Evolutionary conservation across 2,797 vertebrate species (phyloP).

Genomic region (Spinus olivaceus): DNA sequence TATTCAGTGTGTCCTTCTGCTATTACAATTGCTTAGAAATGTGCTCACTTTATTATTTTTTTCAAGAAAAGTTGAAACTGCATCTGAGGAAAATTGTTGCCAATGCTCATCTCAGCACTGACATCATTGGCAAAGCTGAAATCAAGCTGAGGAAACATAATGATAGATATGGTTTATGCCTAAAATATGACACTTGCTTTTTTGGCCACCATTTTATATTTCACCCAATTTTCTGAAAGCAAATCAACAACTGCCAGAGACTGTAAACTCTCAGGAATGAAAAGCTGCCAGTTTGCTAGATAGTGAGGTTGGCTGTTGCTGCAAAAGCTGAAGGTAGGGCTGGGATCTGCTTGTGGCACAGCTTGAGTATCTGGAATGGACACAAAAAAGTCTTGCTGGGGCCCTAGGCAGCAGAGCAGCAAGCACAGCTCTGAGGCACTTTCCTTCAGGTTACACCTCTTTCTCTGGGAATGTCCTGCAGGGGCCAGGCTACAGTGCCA

Average conservation of each 20-base stretch:
- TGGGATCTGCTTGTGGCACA: not conserved
- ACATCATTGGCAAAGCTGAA: not conserved
- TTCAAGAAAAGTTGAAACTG: not conserved
- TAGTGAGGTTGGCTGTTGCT: not conserved
- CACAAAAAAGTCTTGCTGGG: not conserved
- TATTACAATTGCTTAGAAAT: not conserved
- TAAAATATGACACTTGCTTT: not conserved
- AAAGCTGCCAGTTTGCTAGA: not conserved
- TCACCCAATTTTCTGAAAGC: not conserved
- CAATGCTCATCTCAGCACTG: not conserved
- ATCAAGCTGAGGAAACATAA: not conserved
- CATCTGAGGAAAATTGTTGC: not conserved
- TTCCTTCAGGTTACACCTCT: not conserved
- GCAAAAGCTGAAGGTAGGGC: not conserved
- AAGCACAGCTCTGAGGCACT: accelerated
- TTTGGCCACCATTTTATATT: not conserved
- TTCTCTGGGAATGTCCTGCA: not conserved
- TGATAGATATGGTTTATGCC: not conserved
- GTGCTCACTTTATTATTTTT: not conserved
- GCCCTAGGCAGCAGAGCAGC: not conserved
- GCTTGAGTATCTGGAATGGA: not conserved
- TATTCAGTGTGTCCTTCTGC: not conserved
- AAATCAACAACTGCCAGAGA: not conserved
- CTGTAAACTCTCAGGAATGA: not conserved
- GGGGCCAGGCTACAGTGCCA: not conserved